Evolutionary conservation across 2,113 vertebrate species (phyloP), one percentile per base, ranked within the genome.

Genomic region (Acrocephalus kingi): DNA sequence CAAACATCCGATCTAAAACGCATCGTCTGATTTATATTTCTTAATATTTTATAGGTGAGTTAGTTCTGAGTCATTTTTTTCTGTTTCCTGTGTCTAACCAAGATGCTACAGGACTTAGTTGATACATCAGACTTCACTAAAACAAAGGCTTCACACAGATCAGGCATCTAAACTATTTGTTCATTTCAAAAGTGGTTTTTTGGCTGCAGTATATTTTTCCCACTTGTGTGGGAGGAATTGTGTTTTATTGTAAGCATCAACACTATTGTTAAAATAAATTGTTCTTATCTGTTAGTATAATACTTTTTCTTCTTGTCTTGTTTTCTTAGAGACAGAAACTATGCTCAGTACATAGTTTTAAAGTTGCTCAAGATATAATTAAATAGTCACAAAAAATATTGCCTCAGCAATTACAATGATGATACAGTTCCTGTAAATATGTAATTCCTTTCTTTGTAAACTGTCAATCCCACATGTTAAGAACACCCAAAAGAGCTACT

Each of bases 241-340:
- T 94, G 82, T 89, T 96, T 90, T 91, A 91, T 63, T 97, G 96
- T 97, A 95, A 97, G 64, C 91, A 88, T 68, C 77, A 77, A 92
- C 49, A 67, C 66, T 94, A 81, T 75, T 84, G 92, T 95, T 94
- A 92, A 88, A 97, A 97, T 97, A 94, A 96, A 97, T 87, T 82
- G 10, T 89, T 93, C 87, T 93, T 93, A 94, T 91, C 85, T 87
- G 56, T 63, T 94, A 96, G 69, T 54, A 62, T 95, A 87, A 94
- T 89, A 83, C 75, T 84, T 94, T 86, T 89, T 86, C 69, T 92
- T 96, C 56, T 91, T 82, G 92, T 96, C 87, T 87, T 93, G 58
- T 93, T 95, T 96, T 95, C 63, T 91, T 80, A 88, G 87, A 83
- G 68, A 35, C 54, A 90, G 73, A 94, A 96, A 93, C 80, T 89